These are phyloP conservation scores for Cladopsammia gracilis DNA, from an alignment of 64 coral and sea anemone species.

Conservation along the genomic window DNA sequence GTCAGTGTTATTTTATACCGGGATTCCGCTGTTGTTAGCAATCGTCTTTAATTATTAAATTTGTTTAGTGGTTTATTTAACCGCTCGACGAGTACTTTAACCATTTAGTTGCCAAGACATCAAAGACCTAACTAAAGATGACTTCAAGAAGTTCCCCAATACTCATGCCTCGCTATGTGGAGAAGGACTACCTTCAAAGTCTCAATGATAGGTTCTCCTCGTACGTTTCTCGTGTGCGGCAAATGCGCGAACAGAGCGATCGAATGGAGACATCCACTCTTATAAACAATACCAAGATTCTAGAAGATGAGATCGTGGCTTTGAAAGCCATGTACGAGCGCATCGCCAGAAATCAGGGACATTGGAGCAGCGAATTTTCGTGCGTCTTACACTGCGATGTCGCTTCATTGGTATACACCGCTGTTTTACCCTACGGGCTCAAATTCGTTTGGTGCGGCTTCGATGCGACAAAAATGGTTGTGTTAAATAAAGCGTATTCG, in stretches of 20 bases:
- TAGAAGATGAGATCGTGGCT: slow-evolving; percentile 94
- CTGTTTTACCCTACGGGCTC: too few relatives aligned
- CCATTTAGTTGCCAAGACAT: slow-evolving; percentile 22
- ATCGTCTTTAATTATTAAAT: slow-evolving; percentile 77
- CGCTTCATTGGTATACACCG: too few relatives aligned
- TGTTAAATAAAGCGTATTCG: too few relatives aligned
- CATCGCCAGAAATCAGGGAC: too few relatives aligned
- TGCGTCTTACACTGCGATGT: too few relatives aligned
- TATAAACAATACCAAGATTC: slow-evolving; percentile 92
- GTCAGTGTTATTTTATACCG: background rate
- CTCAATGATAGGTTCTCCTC: slow-evolving; percentile 95
- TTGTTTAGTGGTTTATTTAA: slow-evolving; percentile 38
- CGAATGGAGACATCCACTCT: slow-evolving; percentile 93
- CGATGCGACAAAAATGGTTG: too few relatives aligned
- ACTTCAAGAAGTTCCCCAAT: slow-evolving; percentile 67
- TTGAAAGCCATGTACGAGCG: slow-evolving; percentile 94
- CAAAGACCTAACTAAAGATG: background rate
- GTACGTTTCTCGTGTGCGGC: slow-evolving; percentile 96
- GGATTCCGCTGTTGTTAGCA: slow-evolving; percentile 71
- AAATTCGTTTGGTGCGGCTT: too few relatives aligned
- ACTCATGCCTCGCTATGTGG: slow-evolving; percentile 79
- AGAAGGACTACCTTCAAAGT: slow-evolving; percentile 92
- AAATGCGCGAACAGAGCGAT: slow-evolving; percentile 96
- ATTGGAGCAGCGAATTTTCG: too few relatives aligned
- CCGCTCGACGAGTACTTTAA: slow-evolving; percentile 8